Evolutionary conservation across 2,797 vertebrate species (phyloP).

Genomic region (Simalia tracyae): DNA sequence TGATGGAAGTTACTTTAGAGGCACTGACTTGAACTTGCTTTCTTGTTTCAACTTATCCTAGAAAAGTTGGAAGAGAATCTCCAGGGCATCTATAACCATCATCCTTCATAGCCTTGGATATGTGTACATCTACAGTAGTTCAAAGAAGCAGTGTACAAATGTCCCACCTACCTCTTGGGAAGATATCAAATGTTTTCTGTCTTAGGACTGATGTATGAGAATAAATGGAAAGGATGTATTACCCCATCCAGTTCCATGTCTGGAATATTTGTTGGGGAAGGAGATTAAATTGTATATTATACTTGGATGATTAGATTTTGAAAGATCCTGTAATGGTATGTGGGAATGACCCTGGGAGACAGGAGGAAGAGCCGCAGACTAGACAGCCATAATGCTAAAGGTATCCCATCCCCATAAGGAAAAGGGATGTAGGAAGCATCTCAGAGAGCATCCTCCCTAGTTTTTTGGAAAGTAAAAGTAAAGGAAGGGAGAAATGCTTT

Average conservation of each 20-base stretch:
- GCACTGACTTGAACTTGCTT: neutral
- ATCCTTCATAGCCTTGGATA: neutral
- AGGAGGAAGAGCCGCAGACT: neutral
- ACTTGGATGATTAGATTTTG: neutral
- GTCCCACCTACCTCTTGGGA: neutral
- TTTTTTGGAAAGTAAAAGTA: neutral
- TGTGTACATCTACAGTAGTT: neutral
- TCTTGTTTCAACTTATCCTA: neutral
- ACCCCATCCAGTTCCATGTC: neutral
- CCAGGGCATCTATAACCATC: neutral
- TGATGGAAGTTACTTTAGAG: neutral
- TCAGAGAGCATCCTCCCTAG: neutral
- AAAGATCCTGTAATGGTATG: neutral
- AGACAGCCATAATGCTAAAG: neutral
- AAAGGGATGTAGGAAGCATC: neutral
- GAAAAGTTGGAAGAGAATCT: slow-evolving; percentile 16
- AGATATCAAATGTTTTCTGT: neutral
- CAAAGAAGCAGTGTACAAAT: neutral
- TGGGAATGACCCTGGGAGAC: neutral
- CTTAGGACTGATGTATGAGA: neutral
- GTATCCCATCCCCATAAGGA: neutral
- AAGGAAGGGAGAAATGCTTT: too few relatives aligned
- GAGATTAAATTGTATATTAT: neutral
- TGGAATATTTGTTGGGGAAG: neutral
- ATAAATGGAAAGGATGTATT: neutral